Conservation (phyloP, 2,888 invertebrate species). For the Alsophila aescularia region DNA sequence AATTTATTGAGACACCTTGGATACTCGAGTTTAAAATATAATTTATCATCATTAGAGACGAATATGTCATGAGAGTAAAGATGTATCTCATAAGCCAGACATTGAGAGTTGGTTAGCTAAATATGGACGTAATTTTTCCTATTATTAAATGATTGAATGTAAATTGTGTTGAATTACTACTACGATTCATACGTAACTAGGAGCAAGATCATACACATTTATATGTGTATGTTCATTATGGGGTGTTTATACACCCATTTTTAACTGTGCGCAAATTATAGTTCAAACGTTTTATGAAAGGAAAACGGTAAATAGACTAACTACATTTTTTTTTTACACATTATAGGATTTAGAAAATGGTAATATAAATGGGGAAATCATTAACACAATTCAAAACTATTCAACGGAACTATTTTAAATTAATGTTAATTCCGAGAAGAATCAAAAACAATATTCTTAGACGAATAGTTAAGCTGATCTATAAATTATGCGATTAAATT, state of each 20-base stretch:
- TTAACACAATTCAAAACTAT: background rate
- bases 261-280: no score
- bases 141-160: no score
- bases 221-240: no score
- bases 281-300: no score
- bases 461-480: slow-evolving; percentile 20
- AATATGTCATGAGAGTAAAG: slow-evolving; percentile 48
- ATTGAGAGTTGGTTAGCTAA: slow-evolving; percentile 14
- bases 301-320: no score
- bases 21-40: slow-evolving; percentile 66
- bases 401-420: slow-evolving; percentile 1
- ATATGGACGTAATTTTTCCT: background rate
- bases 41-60: slow-evolving; percentile 76
- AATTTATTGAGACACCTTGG: slow-evolving; percentile 80
- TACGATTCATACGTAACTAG: no score
- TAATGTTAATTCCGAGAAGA: slow-evolving; percentile 11
- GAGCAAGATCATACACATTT: no score
- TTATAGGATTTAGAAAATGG: background rate
- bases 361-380: background rate
- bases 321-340: no score
- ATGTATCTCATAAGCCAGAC: slow-evolving; percentile 40
- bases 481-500: slow-evolving; percentile 61
- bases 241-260: no score
- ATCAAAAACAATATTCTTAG: slow-evolving; percentile 24
- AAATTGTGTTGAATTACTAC: no score